Evolutionary conservation across 2,113 vertebrate genomes (phyloP).

Genomic region (Cygnus buccinator): DNA sequence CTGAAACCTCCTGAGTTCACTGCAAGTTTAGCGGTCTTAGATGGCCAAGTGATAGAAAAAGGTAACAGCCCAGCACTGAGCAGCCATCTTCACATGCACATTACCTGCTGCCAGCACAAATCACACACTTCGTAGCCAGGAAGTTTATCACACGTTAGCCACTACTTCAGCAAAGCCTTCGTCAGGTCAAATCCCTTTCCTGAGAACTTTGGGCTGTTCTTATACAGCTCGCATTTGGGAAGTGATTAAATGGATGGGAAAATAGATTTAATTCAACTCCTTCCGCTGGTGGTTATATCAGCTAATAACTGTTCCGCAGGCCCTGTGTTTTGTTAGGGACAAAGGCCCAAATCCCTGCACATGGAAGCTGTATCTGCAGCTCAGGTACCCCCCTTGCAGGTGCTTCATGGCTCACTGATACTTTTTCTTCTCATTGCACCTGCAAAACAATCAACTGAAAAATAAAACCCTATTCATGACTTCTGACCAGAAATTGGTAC

Average conservation of each 20-base stretch:
- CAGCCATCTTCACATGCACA: neutral
- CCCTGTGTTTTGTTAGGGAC: accelerated
- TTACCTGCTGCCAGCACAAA: accelerated
- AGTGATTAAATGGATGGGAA: neutral
- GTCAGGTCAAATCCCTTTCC: neutral
- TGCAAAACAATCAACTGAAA: neutral
- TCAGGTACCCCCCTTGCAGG: neutral
- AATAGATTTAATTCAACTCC: neutral
- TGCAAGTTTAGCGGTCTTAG: neutral
- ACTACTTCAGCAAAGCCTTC: neutral
- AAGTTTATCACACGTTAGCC: neutral
- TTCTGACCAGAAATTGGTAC: neutral
- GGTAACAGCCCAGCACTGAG: neutral
- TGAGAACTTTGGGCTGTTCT: neutral
- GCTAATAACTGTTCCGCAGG: neutral
- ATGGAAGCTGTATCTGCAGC: neutral
- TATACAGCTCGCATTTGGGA: neutral
- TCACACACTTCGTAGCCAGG: neutral
- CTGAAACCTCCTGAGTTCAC: neutral
- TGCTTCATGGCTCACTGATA: neutral
- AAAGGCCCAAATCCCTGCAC: neutral
- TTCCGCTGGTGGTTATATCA: neutral
- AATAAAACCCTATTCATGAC: neutral
- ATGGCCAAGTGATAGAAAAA: neutral
- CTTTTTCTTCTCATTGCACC: neutral